A percentile compares a stretch with the other conserved stretches of the same genome.
phyloP scores from a whole-genome alignment of 1,140 invertebrate species.

The Macrosteles quadrilineatus region DNA sequence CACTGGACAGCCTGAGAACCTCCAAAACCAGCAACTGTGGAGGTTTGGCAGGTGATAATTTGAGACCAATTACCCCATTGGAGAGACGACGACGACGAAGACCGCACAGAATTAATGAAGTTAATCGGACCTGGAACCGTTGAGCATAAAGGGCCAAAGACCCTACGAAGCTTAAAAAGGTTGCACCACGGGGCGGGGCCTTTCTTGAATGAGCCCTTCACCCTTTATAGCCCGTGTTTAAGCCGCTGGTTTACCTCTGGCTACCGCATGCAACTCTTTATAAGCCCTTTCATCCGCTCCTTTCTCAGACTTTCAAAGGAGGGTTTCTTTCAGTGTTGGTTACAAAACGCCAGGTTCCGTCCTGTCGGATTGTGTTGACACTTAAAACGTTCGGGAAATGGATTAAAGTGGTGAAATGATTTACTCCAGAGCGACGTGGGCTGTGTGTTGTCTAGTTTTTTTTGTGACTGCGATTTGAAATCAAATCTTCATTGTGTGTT shows the following conservation, averaged over 20 bases:
- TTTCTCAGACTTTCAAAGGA: conserved; percentile 7
- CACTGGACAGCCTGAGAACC: too few relatives aligned
- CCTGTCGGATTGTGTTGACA: conserved; percentile 4
- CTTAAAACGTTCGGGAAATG: not conserved
- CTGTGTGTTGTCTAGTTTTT: too few relatives aligned
- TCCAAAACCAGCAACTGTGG: too few relatives aligned
- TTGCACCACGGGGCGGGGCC: conserved; percentile 18
- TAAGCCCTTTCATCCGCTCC: conserved; percentile 18
- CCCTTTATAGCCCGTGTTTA: conserved; percentile 24
- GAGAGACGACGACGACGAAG: not conserved
- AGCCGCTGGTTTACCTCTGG: conserved; percentile 21
- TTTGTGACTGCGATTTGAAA: too few relatives aligned
- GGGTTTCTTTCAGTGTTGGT: not conserved
- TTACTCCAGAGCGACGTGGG: not conserved
- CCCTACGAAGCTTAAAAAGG: not conserved
- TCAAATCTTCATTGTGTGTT: too few relatives aligned
- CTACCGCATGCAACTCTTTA: conserved; percentile 23
- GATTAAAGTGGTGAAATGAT: not conserved
- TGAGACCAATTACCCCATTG: not conserved
- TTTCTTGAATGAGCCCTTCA: conserved; percentile 20
- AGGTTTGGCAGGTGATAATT: conserved; percentile 1
- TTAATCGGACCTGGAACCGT: conserved; percentile 15
- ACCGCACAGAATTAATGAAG: conserved; percentile 25
- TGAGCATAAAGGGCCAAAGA: not conserved
- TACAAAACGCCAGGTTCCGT: not conserved